Conservation (phyloP, 1,140 invertebrate genomes). For the Heliconius eleuchia region DNA sequence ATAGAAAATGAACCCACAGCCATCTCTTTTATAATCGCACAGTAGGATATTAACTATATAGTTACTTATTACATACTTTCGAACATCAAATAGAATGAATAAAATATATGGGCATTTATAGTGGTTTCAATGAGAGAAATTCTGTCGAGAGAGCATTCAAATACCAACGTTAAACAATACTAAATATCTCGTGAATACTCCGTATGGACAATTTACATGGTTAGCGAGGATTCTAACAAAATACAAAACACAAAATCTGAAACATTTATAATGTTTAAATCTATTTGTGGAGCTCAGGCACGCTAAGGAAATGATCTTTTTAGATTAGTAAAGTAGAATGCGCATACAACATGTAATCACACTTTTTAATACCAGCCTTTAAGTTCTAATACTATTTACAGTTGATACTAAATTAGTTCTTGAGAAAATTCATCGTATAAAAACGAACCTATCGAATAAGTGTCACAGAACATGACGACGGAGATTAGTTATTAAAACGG, state of each 20-base stretch:
- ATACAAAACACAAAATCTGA: constrained; percentile 45
- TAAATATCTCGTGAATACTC: constrained; percentile 47
- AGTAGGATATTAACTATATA: background rate
- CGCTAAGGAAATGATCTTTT: constrained; percentile 21
- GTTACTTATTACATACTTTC: constrained; percentile 50
- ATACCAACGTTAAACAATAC: constrained; percentile 54
- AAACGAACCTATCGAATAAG: constrained; percentile 30
- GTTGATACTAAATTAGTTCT: constrained; percentile 29
- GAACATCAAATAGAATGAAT: constrained; percentile 48
- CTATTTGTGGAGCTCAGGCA: constrained; percentile 29
- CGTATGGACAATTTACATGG: constrained; percentile 41
- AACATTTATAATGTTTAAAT: constrained; percentile 31
- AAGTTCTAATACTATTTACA: constrained; percentile 26
- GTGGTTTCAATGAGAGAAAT: constrained; percentile 49
- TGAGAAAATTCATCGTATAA: constrained; percentile 17
- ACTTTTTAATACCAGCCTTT: background rate
- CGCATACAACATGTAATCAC: constrained; percentile 18
- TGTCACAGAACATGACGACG: constrained; percentile 28
- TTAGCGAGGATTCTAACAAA: constrained; percentile 46
- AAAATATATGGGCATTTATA: constrained; percentile 46
- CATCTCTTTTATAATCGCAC: background rate
- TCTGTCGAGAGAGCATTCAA: constrained; percentile 44
- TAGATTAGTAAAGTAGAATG: constrained; percentile 24
- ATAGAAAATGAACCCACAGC: too few relatives aligned
- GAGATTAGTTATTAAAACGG: constrained; percentile 37